Percentiles rank a stretch among this genome's conserved stretches.
phyloP scores from a whole-genome alignment of 2,113 vertebrate species.

The Centropus unirufus region DNA sequence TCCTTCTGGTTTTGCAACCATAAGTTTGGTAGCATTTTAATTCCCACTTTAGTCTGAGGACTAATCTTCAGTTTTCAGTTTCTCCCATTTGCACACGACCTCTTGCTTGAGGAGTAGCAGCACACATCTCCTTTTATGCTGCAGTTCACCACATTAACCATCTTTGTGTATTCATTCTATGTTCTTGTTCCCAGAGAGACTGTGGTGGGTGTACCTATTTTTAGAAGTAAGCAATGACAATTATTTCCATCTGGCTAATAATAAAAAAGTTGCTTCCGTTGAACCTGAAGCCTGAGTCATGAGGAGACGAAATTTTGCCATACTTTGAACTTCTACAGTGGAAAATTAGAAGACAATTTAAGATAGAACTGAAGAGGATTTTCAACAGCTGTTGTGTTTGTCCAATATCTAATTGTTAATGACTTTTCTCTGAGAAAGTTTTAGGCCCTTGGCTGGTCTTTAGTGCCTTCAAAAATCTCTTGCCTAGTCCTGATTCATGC shows the following conservation, averaged over 20 bases:
- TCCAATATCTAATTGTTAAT: neutral
- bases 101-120: neutral
- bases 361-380: neutral
- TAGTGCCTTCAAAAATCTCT: neutral
- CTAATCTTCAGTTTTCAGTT: neutral
- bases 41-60: neutral
- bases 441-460: neutral
- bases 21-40: neutral
- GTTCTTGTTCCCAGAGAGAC: neutral
- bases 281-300: neutral
- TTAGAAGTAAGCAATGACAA: constrained; percentile 2
- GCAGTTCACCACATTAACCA: neutral
- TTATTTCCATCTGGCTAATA: neutral
- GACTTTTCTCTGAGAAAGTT: neutral
- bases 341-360: neutral
- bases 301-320: neutral
- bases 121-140: neutral
- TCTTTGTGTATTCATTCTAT: neutral
- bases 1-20: neutral
- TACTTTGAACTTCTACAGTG: neutral
- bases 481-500: neutral
- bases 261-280: neutral
- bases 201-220: neutral
- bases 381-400: neutral
- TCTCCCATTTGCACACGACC: neutral